Conservation (phyloP, 1,140 invertebrate species). For the Platorchestia sp. region DNA sequence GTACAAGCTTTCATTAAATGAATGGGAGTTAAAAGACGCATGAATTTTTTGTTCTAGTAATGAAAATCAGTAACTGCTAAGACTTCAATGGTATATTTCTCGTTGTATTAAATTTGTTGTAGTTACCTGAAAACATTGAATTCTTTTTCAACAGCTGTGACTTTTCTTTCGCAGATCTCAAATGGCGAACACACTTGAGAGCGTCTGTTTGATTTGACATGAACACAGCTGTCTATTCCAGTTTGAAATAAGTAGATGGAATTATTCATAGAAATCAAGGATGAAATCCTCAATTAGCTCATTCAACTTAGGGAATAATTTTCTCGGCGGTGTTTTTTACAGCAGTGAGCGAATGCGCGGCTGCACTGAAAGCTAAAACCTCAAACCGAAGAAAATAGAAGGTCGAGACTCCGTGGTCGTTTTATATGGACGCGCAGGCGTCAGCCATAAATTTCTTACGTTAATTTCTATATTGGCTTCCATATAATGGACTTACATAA, state of each 20-base stretch:
- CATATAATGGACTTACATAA: slow-evolving; percentile 14
- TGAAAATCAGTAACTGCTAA: background rate
- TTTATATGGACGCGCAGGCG: background rate
- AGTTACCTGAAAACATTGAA: background rate
- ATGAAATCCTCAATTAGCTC: too few species aligned
- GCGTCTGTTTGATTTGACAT: background rate
- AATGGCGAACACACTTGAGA: background rate
- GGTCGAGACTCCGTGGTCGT: background rate
- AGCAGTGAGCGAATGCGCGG: background rate
- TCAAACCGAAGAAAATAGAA: background rate
- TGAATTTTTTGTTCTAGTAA: background rate
- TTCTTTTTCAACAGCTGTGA: background rate
- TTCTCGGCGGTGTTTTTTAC: too few species aligned
- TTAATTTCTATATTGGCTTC: slow-evolving; percentile 2
- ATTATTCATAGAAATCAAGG: background rate
- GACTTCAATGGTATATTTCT: background rate
- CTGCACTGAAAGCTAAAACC: background rate
- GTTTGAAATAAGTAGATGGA: background rate
- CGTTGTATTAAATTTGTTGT: too few species aligned
- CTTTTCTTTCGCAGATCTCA: background rate
- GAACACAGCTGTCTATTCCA: background rate
- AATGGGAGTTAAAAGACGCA: background rate
- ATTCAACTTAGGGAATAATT: too few species aligned
- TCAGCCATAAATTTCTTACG: background rate
- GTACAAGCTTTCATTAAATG: too few species aligned